Evolutionary conservation across 1,140 invertebrate species (phyloP), one percentile per base, ranked within the genome.

Genomic region (Epicauta chinensis): DNA sequence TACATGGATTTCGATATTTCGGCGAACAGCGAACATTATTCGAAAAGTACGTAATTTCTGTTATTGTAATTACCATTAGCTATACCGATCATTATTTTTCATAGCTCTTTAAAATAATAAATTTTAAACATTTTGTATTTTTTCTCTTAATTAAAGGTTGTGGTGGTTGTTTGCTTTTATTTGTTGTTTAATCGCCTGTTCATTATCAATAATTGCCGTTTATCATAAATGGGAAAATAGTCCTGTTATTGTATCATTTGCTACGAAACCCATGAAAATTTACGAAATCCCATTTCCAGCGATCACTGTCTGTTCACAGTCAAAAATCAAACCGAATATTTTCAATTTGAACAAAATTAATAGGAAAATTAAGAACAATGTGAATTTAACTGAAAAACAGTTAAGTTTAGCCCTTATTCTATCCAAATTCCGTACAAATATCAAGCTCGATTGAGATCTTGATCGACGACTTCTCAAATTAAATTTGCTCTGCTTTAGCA

Each of bases 351-450:
- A 57, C 60, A 1, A 48, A 56, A 32, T 9, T 59, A 36, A 15
- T 37, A 1, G 47, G 55, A 34, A 3, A 58, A 36, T 23, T 39
- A 34, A 15, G 34, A 11, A 50, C 50, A 17, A 36, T 9, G 7
- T 39, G 7, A 7, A 9, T 39, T 7, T 7, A 7, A 7, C 7
- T 7, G 6, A 15, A 36, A 13, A 17, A 15, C 6, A 48, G 34
- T 37, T 15, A 61, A 79, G 6, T 83, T 84, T 68, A 71, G 68
- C 1, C 75, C 77, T 2, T 77, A 82, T 9, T 58, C 83, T 23
- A 84, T 5, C 23, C 23, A 0, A 23, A 5, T 23, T 23, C n/a
- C n/a, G n/a, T 23, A 2, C 17, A 23, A 5, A 7, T 23, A 7
- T n/a, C n/a, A n/a, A n/a, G n/a, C n/a, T n/a, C n/a, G n/a, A n/a